Base-by-base conservation (phyloP, 1,140 invertebrate species). In the Aphis craccivora region DNA sequence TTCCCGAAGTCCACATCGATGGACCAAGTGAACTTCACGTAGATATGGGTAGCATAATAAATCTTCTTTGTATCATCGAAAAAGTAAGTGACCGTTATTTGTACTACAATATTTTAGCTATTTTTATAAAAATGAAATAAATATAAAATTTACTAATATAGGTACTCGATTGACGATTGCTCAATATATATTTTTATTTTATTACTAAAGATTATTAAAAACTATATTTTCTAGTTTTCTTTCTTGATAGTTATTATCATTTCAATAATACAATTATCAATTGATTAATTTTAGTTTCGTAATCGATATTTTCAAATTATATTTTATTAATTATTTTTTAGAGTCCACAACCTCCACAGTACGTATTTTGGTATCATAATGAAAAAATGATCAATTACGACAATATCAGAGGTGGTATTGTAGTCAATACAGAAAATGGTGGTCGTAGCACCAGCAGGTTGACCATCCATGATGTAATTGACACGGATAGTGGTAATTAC, bases 351-450 rank as follows among this genome's bases (percentile, higher is more conserved):
- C 97, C 97, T 88, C 98, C 98, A 53, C 97, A 98, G 95, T 98
- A 98, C 95, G 97, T 98, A 86, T 98, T 98, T 96, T 98, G 98
- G 98, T 98, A 98, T 95, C 98, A 98, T 95, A 98, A 98, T 95
- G 97, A 98, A 95, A 97, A 97, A 93, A 98, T 98, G 97, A 98
- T 98, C 95, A 98, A 98, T 96, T 98, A 98, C 95, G 98, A 98
- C 95, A 97, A 97, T 55, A 96, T 97, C 7, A 96, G 98, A 88
- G 97, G 97, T 84, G 98, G 97, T 93, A 98, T 98, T 94, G 97
- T 96, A 93, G 98, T 98, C 94, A 97, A 98, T 95, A 98, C 98
- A 43, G 97, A 98, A 95, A 97, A 97, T 86, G 98, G 97, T 60
- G 96, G 97, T 93, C 96, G 97, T 93, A 98, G 97, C 22, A 97